These are phyloP conservation scores for Microplitis deprimator DNA, from an alignment of 2,888 invertebrate genomes.

Conservation along the genomic window DNA sequence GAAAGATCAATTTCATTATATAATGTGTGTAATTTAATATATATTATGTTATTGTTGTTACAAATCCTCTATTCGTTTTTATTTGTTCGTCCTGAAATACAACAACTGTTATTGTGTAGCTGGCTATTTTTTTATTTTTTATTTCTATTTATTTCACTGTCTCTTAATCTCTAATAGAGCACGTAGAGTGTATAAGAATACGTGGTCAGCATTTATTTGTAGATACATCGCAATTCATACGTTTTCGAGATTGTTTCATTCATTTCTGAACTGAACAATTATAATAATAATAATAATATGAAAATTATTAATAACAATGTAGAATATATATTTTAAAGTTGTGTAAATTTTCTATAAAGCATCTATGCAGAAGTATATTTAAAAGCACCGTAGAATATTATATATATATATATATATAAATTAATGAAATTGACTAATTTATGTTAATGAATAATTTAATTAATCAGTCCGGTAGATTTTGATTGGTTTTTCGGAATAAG, in stretches of 20 bases:
- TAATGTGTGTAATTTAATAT: slow-evolving; percentile 6
- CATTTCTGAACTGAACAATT: no score
- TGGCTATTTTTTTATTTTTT: slow-evolving; percentile 7
- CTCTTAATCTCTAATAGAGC: slow-evolving; percentile 38
- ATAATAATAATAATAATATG: no score
- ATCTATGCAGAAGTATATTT: background rate
- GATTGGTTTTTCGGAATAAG: slow-evolving; percentile 14
- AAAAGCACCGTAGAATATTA: background rate
- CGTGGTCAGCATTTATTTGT: slow-evolving; percentile 43
- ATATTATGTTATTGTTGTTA: background rate
- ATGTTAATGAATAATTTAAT: background rate
- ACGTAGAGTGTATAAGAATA: slow-evolving; percentile 44
- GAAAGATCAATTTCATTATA: slow-evolving; percentile 3
- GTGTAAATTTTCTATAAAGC: background rate
- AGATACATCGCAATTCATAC: slow-evolving; percentile 36
- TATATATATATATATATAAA: background rate
- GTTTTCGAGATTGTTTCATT: slow-evolving; percentile 17
- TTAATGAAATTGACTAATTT: background rate
- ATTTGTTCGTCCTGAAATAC: no score
- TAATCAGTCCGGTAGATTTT: slow-evolving; percentile 28
- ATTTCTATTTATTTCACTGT: slow-evolving; percentile 35
- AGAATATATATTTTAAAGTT: background rate
- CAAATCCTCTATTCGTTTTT: slow-evolving; percentile 25
- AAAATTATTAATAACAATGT: no score
- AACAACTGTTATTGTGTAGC: background rate